Evolutionary conservation across 1,140 invertebrate genomes (phyloP).

Genomic region (Tetramorium parvispinum): DNA sequence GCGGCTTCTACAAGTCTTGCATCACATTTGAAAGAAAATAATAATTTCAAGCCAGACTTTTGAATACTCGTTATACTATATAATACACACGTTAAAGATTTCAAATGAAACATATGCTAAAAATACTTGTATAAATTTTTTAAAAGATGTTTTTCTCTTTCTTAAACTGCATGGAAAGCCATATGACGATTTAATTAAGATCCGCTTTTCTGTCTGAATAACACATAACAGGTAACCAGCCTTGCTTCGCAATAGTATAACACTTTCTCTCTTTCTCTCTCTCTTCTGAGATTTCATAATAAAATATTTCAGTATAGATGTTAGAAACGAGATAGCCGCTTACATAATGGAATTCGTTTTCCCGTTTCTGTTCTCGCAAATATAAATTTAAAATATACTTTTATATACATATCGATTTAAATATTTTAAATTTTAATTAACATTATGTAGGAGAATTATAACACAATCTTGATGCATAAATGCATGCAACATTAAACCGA

Average conservation of each 20-base stretch:
- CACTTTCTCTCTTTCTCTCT: background rate
- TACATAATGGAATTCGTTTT: background rate
- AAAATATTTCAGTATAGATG: background rate
- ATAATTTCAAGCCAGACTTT: background rate
- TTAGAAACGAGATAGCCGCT: background rate
- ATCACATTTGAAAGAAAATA: background rate
- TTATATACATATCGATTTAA: background rate
- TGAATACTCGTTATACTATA: background rate
- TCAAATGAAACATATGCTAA: background rate
- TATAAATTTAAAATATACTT: background rate
- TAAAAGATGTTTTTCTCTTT: background rate
- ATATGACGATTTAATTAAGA: background rate
- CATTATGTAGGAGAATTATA: background rate
- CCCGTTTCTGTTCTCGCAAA: background rate
- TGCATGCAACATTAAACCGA: background rate
- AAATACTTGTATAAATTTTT: background rate
- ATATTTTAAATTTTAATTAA: background rate
- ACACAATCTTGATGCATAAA: background rate
- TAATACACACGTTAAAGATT: no score
- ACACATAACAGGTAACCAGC: background rate
- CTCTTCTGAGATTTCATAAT: slow-evolving; percentile 8
- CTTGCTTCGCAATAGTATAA: background rate
- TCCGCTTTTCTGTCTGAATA: background rate
- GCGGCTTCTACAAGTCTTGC: background rate
- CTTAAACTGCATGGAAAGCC: background rate